Evolutionary conservation across 2,888 invertebrate species (phyloP), one percentile per base, ranked within the genome.

Genomic region (Zootermopsis nevadensis): DNA sequence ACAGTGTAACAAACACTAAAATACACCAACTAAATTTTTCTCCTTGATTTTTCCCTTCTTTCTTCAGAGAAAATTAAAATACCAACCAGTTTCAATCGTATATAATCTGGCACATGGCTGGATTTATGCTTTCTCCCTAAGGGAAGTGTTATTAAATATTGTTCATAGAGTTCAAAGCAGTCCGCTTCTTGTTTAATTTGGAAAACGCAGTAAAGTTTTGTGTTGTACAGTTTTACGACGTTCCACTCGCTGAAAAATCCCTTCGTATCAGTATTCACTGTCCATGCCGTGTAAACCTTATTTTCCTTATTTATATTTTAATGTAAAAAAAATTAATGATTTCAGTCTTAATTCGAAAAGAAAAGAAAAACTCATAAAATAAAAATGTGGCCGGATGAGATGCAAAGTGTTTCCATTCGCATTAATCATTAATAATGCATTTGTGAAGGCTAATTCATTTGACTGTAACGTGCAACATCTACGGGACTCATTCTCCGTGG

Each of bases 131-230:
- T 1, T n/a, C 6, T 60, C 55, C 55, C 60, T n/a, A 6, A 24
- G 60, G 27, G n/a, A 60, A 12, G 4, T 0, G n/a, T 60, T 6
- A 27, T 27, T 60, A 60, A n/a, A 60, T 10, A n/a, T 60, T 60
- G 8, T 60, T n/a, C 27, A 12, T 60, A 55, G 19, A 55, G 22
- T 55, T 19, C 22, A 6, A 60, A 27, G 60, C 60, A 60, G 60
- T 7, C n/a, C 27, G 1, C 42, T 10, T 35, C 27, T 42, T 76
- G 42, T 48, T 76, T 76, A 76, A 76, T 76, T 42, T 48, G n/a
- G n/a, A 76, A 42, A 42, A 42, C 27, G 76, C 76, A 27, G 48
- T 76, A 76, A 76, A 33, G 69, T 31, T 22, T 31, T 8, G 31
- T 33, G 31, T 24, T 33, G 33, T 69, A 33, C 15, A 33, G 19